These are phyloP conservation scores for Norana najaformis DNA, from an alignment of 2,888 invertebrate species.

Conservation along the genomic window DNA sequence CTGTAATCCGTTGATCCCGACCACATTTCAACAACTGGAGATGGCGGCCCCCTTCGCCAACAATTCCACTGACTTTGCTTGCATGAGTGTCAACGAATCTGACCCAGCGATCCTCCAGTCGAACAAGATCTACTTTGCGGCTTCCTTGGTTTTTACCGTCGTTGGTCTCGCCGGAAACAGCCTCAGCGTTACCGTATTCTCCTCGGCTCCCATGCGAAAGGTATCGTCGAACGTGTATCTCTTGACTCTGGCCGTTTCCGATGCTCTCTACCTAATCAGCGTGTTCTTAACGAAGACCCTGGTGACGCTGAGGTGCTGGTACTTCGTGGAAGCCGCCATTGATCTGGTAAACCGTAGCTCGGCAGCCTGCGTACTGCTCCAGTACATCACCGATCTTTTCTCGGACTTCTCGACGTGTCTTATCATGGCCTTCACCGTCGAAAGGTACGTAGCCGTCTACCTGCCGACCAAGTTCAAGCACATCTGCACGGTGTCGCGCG, in stretches of 20 bases:
- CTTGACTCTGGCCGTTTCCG: constrained; percentile 44
- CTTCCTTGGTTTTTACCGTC: constrained; percentile 37
- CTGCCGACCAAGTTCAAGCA: constrained; percentile 44
- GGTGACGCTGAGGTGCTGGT: constrained; percentile 41
- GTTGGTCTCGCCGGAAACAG: constrained; percentile 44
- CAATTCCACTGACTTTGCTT: not conserved
- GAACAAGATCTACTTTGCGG: constrained; percentile 25
- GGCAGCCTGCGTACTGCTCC: constrained; percentile 41
- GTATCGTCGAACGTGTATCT: constrained; percentile 47
- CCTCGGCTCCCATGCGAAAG: constrained; percentile 43
- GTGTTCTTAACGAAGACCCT: constrained; percentile 44
- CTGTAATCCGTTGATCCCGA: not conserved
- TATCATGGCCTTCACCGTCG: constrained; percentile 47
- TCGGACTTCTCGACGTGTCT: constrained; percentile 46
- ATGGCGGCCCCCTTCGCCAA: not conserved
- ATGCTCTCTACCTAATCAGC: constrained; percentile 44
- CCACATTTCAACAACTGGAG: not conserved
- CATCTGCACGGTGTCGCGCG: constrained; percentile 43
- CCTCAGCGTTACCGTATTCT: constrained; percentile 43
- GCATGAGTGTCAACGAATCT: not conserved
- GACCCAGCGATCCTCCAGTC: constrained; percentile 24
- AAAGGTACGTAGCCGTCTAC: constrained; percentile 46
- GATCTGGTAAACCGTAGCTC: constrained; percentile 41
- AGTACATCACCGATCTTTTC: constrained; percentile 45
- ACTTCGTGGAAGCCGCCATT: constrained; percentile 34